Percentiles rank a stretch among this genome's conserved stretches.
Evolutionary conservation across 2,113 vertebrate genomes (phyloP).

Genomic region (Microcebus griseorufus): DNA sequence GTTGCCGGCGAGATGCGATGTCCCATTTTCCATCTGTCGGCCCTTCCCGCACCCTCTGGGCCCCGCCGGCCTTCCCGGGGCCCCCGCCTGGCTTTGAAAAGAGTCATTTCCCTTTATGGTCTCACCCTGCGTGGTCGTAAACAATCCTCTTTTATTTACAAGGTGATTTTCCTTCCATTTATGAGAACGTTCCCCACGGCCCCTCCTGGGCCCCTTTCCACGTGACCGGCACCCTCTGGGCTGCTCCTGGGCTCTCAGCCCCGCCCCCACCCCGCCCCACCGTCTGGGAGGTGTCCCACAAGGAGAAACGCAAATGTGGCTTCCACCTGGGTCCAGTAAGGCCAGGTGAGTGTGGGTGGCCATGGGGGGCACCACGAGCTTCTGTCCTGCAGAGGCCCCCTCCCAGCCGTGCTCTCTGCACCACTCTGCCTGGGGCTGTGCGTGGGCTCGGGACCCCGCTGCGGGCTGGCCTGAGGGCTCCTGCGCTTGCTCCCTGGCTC

Average conservation of each 20-base stretch:
- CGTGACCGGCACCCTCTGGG: neutral
- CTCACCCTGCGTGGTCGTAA: neutral
- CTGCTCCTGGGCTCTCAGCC: no score
- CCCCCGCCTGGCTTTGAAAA: neutral
- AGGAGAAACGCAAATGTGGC: neutral
- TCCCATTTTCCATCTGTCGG: accelerated
- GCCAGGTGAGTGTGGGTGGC: no score
- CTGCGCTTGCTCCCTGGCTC: neutral
- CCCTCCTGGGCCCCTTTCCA: neutral
- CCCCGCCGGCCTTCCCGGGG: neutral
- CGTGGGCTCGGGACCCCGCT: neutral
- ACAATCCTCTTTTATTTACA: neutral
- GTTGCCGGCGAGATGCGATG: accelerated
- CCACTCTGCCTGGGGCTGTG: neutral
- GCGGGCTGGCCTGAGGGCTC: no score
- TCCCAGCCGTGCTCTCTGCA: neutral
- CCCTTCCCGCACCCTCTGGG: accelerated
- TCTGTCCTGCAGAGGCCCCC: no score
- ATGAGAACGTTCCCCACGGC: neutral
- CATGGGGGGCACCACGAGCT: no score
- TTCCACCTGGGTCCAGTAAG: accelerated
- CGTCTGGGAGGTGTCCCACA: neutral
- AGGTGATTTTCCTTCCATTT: neutral
- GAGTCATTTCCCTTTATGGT: neutral
- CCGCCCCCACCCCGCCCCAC: no score